Conservation (phyloP, 2,797 vertebrate species). For the Dromococcyx pavoninus region DNA sequence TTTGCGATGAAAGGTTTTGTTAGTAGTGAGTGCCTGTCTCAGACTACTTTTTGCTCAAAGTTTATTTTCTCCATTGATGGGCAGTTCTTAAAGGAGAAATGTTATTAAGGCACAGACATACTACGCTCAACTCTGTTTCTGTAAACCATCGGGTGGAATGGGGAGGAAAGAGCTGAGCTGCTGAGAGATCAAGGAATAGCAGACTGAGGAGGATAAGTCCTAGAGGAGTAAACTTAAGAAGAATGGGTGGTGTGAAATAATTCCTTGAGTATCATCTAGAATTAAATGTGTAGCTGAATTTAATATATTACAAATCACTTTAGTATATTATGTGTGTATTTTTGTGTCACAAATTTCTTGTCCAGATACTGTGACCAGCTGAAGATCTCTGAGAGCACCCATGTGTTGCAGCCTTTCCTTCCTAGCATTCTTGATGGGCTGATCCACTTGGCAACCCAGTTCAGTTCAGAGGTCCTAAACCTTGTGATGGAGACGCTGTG, state of each 20-base stretch:
- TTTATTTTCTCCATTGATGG: not conserved
- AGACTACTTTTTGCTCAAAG: not conserved
- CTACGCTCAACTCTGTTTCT: not conserved
- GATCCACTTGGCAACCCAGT: constrained; percentile 96
- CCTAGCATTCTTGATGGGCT: constrained; percentile 94
- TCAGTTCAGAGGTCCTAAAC: constrained; percentile 96
- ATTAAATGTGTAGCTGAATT: not conserved
- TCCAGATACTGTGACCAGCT: constrained; percentile 96
- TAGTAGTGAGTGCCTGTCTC: not conserved
- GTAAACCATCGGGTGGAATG: not conserved
- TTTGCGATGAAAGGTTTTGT: not conserved
- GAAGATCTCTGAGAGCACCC: constrained; percentile 94
- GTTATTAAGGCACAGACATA: not conserved
- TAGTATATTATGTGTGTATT: not conserved
- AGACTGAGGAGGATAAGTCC: not conserved
- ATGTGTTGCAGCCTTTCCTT: constrained; percentile 93
- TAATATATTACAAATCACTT: not conserved
- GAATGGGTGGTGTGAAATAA: not conserved
- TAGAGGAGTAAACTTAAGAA: not conserved
- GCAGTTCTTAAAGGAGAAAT: not conserved
- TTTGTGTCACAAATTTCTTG: not conserved
- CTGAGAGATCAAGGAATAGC: not conserved
- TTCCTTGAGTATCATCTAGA: not conserved
- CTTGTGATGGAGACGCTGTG: constrained; percentile 98
- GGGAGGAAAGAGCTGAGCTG: not conserved